Evolutionary conservation across 2,888 invertebrate species (phyloP).

Genomic region (Hirtodrosophila alboralis): DNA sequence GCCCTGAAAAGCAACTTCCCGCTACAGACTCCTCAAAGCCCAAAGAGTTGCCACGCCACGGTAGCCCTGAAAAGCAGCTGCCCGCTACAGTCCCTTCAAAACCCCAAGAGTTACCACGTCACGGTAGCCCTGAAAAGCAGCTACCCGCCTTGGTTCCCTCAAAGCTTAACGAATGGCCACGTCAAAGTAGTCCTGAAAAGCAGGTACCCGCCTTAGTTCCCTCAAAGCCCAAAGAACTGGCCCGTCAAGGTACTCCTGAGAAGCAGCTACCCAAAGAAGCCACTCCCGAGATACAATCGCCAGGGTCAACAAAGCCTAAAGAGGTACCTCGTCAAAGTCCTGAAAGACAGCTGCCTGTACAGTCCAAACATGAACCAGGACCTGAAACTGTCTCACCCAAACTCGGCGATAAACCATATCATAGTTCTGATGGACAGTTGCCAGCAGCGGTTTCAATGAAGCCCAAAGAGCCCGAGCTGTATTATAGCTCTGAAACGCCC

Average conservation of each 20-base stretch:
- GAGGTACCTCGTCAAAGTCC: conserved; percentile 14
- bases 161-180: conserved; percentile 3
- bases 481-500: not conserved
- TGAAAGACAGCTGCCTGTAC: conserved; percentile 7
- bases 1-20: conserved; percentile 27
- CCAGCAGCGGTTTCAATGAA: conserved; percentile 9
- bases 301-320: conserved; percentile 6
- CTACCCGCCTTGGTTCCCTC: conserved; percentile 3
- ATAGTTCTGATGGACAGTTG: conserved; percentile 32
- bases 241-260: conserved; percentile 19
- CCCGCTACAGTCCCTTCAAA: conserved; percentile 2
- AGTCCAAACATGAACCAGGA: conserved; percentile 2
- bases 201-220: not conserved
- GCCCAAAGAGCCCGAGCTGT: not conserved
- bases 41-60: conserved; percentile 21
- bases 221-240: not conserved
- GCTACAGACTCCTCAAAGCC: conserved; percentile 10
- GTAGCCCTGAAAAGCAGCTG: conserved; percentile 1
- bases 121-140: conserved; percentile 33
- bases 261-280: conserved; percentile 9
- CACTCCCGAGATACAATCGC: conserved; percentile 27
- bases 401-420: conserved; percentile 13
- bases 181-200: conserved; percentile 16
- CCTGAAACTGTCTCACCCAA: conserved; percentile 4
- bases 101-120: conserved; percentile 15